phyloP scores from a whole-genome alignment of 2,888 invertebrate genomes.

The Marasmarcha lunaedactyla region DNA sequence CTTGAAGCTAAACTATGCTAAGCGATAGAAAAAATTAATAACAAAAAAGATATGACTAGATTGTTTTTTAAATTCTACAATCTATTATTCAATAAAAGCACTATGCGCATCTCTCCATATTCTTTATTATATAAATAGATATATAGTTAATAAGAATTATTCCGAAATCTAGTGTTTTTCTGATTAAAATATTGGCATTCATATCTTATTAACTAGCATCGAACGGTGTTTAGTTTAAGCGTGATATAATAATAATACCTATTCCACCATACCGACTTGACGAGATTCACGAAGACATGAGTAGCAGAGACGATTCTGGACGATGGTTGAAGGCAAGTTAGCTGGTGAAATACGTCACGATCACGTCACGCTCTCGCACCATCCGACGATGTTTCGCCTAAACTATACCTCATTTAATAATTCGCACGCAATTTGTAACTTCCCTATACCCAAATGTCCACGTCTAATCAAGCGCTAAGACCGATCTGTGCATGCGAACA shows the following conservation, averaged over 20 bases:
- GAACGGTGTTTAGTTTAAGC: conserved; percentile 28
- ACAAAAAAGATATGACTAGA: conserved; percentile 68
- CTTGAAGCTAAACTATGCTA: conserved; percentile 71
- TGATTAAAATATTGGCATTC: conserved; percentile 68
- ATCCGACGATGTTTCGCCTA: conserved; percentile 32
- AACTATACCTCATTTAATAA: conserved; percentile 27
- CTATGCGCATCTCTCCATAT: conserved; percentile 68
- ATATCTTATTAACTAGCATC: conserved; percentile 53
- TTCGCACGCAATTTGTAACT: conserved; percentile 27
- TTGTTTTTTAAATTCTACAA: conserved; percentile 51
- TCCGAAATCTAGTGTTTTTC: conserved; percentile 57
- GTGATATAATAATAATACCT: conserved; percentile 14
- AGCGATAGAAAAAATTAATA: conserved; percentile 59
- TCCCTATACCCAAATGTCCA: conserved; percentile 27
- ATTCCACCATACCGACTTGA: conserved; percentile 11
- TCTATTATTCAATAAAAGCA: conserved; percentile 66
- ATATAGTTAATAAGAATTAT: conserved; percentile 60
- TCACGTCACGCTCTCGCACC: conserved; percentile 18
- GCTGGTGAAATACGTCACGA: conserved; percentile 1
- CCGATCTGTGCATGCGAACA: conserved; percentile 24
- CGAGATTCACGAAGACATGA: no score
- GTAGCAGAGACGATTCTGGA: background rate
- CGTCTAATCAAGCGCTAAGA: conserved; percentile 41
- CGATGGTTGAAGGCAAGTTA: background rate
- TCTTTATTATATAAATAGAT: conserved; percentile 64